Base-by-base conservation (phyloP, 2,888 invertebrate species). In the Lasius fuliginosus region DNA sequence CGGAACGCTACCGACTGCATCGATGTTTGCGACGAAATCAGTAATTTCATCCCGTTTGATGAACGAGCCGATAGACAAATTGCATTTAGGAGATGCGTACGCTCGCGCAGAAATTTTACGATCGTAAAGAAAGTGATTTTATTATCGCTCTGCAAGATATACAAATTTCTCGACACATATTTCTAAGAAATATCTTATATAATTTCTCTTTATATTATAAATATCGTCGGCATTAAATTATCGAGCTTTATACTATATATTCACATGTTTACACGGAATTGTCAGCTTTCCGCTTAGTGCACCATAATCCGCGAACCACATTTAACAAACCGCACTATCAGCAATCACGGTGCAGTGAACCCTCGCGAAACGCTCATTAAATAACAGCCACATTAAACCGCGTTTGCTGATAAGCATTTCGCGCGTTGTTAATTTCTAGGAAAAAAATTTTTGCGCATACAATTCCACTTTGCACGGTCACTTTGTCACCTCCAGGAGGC, bases 401-500 rank as follows among this genome's bases (percentile, higher is more conserved):
- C 60, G 33, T 71, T 42, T 12, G 79, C 46, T 12, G 79, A 81
- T 62, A 81, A 81, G 74, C 60, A 12, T 56, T 27, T 30, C 8
- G 53, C n/a, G 53, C 73, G 46, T 60, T 23, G 33, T 49, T 60
- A 27, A 74, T 42, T 74, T 60, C 60, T 46, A 3, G 23, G 56
- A 60, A 75, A 58, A 79, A 65, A 60, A 73, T 33, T 18, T 65
- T 36, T 49, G 36, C n/a, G 23, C 33, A 12, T 30, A 42, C 73
- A 60, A 81, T 74, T 73, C 46, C 33, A 60, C 74, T 33, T 53
- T 60, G 84, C 73, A 60, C 83, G 46, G 69, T 71, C 79, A 73
- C 82, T 89, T 89, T 87, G 86, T 88, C 87, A 84, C 67, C 67
- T 56, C 56, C 46, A 30, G 75, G 65, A 58, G 60, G 62, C 30